Base-by-base conservation (phyloP, 2,113 vertebrate genomes). In the Lagopus muta region DNA sequence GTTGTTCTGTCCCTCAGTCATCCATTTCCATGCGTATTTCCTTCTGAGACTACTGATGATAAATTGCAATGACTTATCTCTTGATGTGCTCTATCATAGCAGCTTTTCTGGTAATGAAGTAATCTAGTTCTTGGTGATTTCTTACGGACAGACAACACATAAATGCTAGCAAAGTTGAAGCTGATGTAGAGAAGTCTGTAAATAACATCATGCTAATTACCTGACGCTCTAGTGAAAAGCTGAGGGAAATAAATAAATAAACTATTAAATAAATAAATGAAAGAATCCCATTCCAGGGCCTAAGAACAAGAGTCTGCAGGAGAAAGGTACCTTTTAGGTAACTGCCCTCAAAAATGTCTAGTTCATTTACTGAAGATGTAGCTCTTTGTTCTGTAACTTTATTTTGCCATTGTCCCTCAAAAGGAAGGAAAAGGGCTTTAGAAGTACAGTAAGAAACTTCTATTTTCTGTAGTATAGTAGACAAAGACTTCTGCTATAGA, bases 361-460 rank as follows among this genome's bases (percentile, higher is more conserved):
- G 15, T 30, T 75, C 34, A 64, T 79, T 21, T 27, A 67, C 13
- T 80, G 40, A 74, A 45, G 83, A 85, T 77, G 32, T 36, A 38
- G 3, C 32, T 78, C 87, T 92, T 78, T 88, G 73, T 92, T 95
- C 66, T 65, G 24, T 27, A 97, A 97, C 94, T 97, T 97, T 92
- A 67, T 69, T 92, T 76, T 86, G 88, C 93, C 95, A 58, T 89
- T 90, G 75, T 95, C 24, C 47, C 38, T 19, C 81, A 75, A 78
- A 43, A 85, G n/a, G 50, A 73, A 66, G 52, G 24, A 82, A 32
- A 89, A n/a, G 47, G 69, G 50, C 69, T 82, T 83, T 71, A 32
- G 27, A 94, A 88, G 60, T 8, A 42, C n/a, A 57, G 50, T 21
- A 36, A 38, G 47, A 69, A 87, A 92, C 79, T 91, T 95, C 36